These are phyloP conservation scores for Erythrocebus patas DNA, from an alignment of 2,113 vertebrate species.

Conservation along the genomic window DNA sequence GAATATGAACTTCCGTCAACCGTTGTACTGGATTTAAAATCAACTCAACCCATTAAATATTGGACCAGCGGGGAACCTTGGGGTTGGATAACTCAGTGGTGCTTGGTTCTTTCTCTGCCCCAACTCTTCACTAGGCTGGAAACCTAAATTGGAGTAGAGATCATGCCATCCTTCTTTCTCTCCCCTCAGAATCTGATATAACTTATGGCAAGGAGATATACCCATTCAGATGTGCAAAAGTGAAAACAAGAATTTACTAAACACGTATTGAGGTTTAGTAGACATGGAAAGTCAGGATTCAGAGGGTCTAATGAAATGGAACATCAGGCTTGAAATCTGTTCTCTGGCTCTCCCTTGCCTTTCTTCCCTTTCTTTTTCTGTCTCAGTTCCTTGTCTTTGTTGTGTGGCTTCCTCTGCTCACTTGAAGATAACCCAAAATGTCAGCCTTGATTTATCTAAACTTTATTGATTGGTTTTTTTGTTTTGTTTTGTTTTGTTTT, in stretches of 20 bases:
- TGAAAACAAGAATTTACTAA: not conserved
- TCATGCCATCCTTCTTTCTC: not conserved
- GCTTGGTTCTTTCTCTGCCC: not conserved
- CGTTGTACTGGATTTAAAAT: not conserved
- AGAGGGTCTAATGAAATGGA: not conserved
- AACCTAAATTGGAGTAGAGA: not conserved
- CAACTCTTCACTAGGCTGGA: not conserved
- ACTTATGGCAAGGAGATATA: not conserved
- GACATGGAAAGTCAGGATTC: not conserved
- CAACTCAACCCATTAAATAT: not conserved
- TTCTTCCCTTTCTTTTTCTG: not conserved
- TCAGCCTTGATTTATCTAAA: not conserved
- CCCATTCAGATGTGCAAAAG: not conserved
- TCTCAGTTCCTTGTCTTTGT: not conserved
- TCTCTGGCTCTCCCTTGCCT: not conserved
- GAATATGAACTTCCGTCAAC: not conserved
- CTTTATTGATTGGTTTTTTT: no score
- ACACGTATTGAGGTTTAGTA: not conserved
- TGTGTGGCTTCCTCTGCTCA: not conserved
- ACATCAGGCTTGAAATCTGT: not conserved
- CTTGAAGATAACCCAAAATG: not conserved
- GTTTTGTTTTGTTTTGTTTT: no score
- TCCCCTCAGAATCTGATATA: not conserved
- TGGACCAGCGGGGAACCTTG: not conserved
- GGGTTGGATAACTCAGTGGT: not conserved